Base-by-base conservation (phyloP, 2,888 invertebrate species). In the Deilephila porcellus region DNA sequence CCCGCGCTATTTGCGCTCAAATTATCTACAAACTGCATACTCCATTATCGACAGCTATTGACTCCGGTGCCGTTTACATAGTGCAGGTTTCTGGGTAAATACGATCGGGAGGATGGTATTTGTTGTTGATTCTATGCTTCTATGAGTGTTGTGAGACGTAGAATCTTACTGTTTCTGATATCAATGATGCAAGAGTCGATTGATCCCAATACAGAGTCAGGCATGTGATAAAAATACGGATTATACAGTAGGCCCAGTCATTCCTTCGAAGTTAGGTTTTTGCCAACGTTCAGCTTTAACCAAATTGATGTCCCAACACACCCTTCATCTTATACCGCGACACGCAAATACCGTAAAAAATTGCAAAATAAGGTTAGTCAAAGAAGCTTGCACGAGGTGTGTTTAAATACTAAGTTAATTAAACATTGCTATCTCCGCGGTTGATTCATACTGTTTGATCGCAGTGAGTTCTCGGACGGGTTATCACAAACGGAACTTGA, bases 401-500 rank as follows among this genome's bases (percentile, higher is more conserved):
- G 60, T 70, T 73, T 60, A 45, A 74, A 59, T 29, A 45, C 20
- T 20, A 17, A 37, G 6, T 34, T 3, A 32, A n/a, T 63, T 29
- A 56, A 72, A 59, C 52, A 70, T 37, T 60, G 59, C 45, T 72
- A 70, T 74, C 62, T 62, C 20, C 25, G 64, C 71, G 32, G 37
- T 76, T 82, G 81, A 82, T 76, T 83, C 81, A 82, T 76, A 34
- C 59, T 77, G 76, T 81, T 82, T 75, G 81, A 79, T 81, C 73
- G 76, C 75, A 78, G 73, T 72, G 59, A 71, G 71, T 77, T 77
- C 64, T 76, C 52, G 71, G 74, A 79, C 77, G 76, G 77, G 77
- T 83, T 84, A 83, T 84, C 83, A 74, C 81, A 78, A 80, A 81
- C 75, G 78, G 74, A 74, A 79, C 77, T 81, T 83, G 82, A 85